These are phyloP conservation scores for Pitta sordida DNA, from an alignment of 2,113 vertebrate genomes.

Conservation along the genomic window DNA sequence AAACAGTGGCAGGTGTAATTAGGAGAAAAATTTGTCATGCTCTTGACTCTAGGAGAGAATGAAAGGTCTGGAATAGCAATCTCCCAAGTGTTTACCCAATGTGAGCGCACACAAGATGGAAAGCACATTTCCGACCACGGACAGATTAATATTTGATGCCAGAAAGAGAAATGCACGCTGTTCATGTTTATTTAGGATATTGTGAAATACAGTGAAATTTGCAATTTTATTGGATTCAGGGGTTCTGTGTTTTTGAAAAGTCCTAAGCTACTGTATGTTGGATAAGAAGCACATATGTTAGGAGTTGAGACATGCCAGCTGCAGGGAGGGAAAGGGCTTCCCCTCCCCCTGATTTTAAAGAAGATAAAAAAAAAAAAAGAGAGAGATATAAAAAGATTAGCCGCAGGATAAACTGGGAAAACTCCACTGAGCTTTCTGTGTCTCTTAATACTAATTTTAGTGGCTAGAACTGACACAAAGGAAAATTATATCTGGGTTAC, in stretches of 20 bases:
- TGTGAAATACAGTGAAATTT: constrained; percentile 97
- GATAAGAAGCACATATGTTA: constrained; percentile 60
- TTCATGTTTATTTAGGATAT: constrained; percentile 98
- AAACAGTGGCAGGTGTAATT: constrained; percentile 91
- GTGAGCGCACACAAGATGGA: constrained; percentile 75
- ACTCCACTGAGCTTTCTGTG: constrained; percentile 70
- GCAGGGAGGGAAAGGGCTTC: constrained; percentile 33
- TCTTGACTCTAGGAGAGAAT: constrained; percentile 84
- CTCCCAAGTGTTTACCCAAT: constrained; percentile 89
- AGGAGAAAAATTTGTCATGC: constrained; percentile 91
- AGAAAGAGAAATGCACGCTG: constrained; percentile 83
- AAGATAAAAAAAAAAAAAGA: background rate
- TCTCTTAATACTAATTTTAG: constrained; percentile 76
- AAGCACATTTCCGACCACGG: constrained; percentile 80
- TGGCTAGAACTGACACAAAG: constrained; percentile 64
- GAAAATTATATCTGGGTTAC: constrained; percentile 62
- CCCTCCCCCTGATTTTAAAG: constrained; percentile 36
- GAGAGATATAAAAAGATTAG: constrained; percentile 66
- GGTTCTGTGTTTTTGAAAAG: constrained; percentile 78
- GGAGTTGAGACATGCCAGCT: constrained; percentile 55
- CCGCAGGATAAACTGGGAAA: constrained; percentile 66
- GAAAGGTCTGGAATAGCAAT: constrained; percentile 85
- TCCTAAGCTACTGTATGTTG: constrained; percentile 75
- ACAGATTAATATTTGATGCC: constrained; percentile 98
- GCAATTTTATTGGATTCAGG: constrained; percentile 98